A percentile compares a stretch with the other conserved stretches of the same genome.
phyloP scores from a whole-genome alignment of 2,113 vertebrate species.

The Oreocharis arfaki region DNA sequence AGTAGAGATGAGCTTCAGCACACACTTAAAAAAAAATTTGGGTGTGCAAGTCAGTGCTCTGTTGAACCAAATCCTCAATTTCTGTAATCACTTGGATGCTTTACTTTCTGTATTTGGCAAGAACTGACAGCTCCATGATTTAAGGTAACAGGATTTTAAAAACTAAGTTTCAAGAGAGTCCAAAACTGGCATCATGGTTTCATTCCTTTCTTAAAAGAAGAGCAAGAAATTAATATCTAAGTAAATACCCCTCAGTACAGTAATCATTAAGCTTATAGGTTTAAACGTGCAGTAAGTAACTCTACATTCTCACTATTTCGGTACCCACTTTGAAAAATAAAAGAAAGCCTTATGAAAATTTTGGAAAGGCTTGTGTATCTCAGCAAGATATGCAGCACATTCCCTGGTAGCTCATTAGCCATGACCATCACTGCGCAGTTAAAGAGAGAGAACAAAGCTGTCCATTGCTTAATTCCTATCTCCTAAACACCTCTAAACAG shows the following conservation, averaged over 20 bases:
- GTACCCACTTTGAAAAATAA: background rate
- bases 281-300: background rate
- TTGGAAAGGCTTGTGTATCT: background rate
- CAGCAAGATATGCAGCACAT: background rate
- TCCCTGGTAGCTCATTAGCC: background rate
- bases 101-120: background rate
- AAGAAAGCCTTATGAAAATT: background rate
- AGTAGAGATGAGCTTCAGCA: background rate
- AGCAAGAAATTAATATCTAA: background rate
- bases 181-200: background rate
- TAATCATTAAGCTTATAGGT: background rate
- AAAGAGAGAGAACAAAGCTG: background rate
- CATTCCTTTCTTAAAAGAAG: background rate
- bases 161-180: background rate
- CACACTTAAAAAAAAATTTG: background rate
- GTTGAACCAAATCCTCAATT: background rate
- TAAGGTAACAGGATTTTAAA: background rate
- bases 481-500: background rate
- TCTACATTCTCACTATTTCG: background rate
- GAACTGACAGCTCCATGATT: background rate
- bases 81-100: background rate
- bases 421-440: fast-evolving
- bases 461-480: background rate
- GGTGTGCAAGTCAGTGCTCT: background rate
- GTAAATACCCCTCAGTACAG: background rate